Conservation (phyloP, 2,888 invertebrate species). For the Loripinus fragilis region DNA sequence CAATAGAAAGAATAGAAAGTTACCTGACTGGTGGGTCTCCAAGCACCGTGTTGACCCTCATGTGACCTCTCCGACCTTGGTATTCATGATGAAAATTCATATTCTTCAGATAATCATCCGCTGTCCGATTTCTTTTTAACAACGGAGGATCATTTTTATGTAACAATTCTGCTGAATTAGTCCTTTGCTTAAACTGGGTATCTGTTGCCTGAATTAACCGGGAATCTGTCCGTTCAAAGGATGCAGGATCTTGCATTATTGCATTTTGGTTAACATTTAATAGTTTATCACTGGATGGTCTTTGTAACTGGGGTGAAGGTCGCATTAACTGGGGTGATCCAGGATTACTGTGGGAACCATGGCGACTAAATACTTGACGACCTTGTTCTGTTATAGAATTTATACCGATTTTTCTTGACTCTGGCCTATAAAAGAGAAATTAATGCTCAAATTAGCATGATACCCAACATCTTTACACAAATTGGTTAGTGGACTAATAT, state of each 20-base stretch:
- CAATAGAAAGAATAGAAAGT: neutral
- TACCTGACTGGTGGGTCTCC: slow-evolving; percentile 12
- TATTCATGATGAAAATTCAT: slow-evolving; percentile 73
- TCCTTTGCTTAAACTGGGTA: neutral
- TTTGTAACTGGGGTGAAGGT: neutral
- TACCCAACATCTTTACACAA: too few species aligned
- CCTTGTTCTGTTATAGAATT: neutral
- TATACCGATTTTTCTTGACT: neutral
- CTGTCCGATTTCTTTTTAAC: slow-evolving; percentile 17
- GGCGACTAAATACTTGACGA: neutral
- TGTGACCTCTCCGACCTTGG: slow-evolving; percentile 71
- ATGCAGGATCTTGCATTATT: neutral
- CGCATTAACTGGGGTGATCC: neutral
- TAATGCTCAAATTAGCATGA: too few species aligned
- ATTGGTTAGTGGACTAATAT: too few species aligned
- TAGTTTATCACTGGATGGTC: slow-evolving; percentile 49
- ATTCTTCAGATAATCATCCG: slow-evolving; percentile 55
- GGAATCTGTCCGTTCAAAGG: neutral
- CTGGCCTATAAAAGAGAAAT: too few species aligned
- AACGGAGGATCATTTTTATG: neutral
- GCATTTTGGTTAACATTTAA: slow-evolving; percentile 27
- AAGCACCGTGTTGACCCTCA: slow-evolving; percentile 40
- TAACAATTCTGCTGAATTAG: neutral
- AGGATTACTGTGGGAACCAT: neutral
- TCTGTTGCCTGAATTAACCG: neutral